Conservation (phyloP, 2,113 vertebrate species). For the Sakesphorus luctuosus region DNA sequence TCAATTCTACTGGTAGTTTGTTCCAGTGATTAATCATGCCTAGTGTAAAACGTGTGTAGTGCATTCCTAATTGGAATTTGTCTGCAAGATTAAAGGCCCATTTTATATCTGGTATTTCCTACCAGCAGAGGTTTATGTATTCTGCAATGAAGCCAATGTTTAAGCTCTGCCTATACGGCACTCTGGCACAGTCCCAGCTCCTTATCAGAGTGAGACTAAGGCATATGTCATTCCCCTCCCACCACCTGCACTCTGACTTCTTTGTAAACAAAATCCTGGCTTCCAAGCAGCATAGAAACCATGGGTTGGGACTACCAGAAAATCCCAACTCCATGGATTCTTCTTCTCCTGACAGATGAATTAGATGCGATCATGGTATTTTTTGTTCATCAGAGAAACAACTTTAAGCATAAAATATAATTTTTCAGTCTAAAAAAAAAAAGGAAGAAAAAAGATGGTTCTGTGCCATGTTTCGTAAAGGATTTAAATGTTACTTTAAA, state of each 20-base stretch:
- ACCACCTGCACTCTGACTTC: neutral
- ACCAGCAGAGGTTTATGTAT: constrained; percentile 19
- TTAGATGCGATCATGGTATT: accelerated
- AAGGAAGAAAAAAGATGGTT: neutral
- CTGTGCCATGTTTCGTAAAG: neutral
- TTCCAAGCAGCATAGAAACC: neutral
- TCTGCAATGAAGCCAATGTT: constrained; percentile 7
- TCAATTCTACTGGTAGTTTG: constrained; percentile 4
- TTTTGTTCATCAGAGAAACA: neutral
- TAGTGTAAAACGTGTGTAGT: neutral
- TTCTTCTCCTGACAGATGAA: neutral
- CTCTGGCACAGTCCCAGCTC: neutral
- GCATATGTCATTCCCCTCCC: neutral
- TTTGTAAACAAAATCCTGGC: neutral
- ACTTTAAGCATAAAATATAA: neutral
- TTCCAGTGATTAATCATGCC: constrained; percentile 40
- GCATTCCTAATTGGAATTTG: constrained; percentile 55
- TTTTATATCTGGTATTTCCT: constrained; percentile 45
- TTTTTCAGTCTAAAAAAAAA: neutral
- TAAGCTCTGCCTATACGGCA: neutral
- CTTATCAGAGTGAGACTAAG: neutral
- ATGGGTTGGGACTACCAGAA: neutral
- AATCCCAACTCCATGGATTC: neutral
- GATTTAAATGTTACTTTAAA: neutral
- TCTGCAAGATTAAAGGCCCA: constrained; percentile 16